Conservation (phyloP, 2,888 invertebrate species). For the Lithophane socia region DNA sequence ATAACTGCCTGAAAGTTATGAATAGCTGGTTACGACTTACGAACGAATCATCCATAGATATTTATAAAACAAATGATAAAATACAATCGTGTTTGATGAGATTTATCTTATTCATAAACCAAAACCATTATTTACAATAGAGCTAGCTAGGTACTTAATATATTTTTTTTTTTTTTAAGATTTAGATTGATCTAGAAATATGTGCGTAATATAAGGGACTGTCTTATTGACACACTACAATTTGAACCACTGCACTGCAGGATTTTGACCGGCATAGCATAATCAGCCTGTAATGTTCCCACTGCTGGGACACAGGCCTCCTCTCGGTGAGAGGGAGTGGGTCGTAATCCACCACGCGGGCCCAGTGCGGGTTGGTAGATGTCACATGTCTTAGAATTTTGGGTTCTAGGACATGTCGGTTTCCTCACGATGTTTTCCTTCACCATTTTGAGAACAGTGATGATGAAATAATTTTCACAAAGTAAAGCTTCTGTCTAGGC, state of each 20-base stretch:
- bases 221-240: background rate
- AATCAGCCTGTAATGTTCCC: too few species aligned
- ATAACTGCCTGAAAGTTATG: background rate
- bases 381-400: too few species aligned
- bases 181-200: background rate
- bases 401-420: too few species aligned
- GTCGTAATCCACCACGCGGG: too few species aligned
- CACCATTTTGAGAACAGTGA: too few species aligned
- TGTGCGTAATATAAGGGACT: background rate
- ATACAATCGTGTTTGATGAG: slow-evolving; percentile 6
- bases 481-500: too few species aligned
- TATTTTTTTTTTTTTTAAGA: background rate
- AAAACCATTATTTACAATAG: background rate
- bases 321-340: too few species aligned
- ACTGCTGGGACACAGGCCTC: too few species aligned
- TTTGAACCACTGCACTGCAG: background rate
- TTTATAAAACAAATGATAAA: slow-evolving; percentile 15
- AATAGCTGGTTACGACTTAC: background rate
- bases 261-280: too few species aligned
- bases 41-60: background rate
- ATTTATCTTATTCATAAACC: background rate
- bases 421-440: too few species aligned
- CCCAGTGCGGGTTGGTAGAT: too few species aligned
- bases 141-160: background rate
- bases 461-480: too few species aligned